Evolutionary conservation across 2,888 invertebrate species (phyloP).

Genomic region (Papilio elwesi): DNA sequence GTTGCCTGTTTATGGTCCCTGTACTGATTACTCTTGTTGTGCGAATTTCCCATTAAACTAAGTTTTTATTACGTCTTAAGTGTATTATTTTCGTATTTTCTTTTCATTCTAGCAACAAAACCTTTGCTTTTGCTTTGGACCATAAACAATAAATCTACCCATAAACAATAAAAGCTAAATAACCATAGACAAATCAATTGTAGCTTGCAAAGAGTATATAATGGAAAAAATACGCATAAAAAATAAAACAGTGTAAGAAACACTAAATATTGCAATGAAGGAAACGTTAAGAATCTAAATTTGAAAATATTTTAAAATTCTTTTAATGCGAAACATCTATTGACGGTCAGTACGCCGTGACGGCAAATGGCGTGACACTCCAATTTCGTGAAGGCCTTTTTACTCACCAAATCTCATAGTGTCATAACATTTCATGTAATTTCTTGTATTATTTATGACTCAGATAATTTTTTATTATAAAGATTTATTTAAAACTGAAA

Average conservation of each 20-base stretch:
- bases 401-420: no score
- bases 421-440: no score
- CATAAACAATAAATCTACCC: constrained; percentile 58
- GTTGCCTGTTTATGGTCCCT: constrained; percentile 64
- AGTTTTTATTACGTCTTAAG: constrained; percentile 41
- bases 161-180: constrained; percentile 46
- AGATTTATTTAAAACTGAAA: no score
- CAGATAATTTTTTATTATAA: no score
- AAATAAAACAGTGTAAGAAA: neutral
- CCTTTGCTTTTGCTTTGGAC: constrained; percentile 56
- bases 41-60: constrained; percentile 80
- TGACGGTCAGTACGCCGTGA: no score
- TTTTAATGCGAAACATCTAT: no score
- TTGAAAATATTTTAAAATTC: no score
- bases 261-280: no score
- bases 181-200: neutral
- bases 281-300: no score
- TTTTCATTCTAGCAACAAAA: constrained; percentile 40
- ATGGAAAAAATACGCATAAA: constrained; percentile 7
- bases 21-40: constrained; percentile 65
- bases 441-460: no score
- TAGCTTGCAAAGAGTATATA: neutral
- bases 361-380: no score
- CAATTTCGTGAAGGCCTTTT: no score
- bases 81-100: constrained; percentile 31